These are phyloP conservation scores for Drosophila anomalipes DNA, from an alignment of 2,888 invertebrate species.

Conservation along the genomic window DNA sequence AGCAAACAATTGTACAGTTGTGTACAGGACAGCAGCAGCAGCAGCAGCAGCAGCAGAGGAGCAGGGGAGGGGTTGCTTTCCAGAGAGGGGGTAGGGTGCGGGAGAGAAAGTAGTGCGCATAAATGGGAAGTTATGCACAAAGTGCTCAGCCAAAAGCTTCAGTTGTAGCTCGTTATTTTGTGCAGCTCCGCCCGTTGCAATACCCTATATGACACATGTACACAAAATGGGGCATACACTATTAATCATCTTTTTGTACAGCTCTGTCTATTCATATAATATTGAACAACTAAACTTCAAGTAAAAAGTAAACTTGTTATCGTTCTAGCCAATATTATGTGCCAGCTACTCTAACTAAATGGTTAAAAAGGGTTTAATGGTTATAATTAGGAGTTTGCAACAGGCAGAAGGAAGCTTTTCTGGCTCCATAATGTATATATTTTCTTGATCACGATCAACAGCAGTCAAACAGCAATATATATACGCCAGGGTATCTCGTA, in stretches of 20 bases:
- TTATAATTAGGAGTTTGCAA: not conserved
- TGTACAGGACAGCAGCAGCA: constrained; percentile 13
- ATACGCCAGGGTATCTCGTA: not conserved
- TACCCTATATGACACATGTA: constrained; percentile 24
- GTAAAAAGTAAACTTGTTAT: not conserved
- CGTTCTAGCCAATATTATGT: not conserved
- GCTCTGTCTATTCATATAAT: not conserved
- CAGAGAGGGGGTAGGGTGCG: not conserved
- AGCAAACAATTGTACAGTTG: constrained; percentile 54
- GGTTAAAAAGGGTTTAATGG: no score
- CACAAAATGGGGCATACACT: no score
- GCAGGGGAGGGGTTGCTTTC: not conserved
- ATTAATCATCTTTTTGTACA: not conserved
- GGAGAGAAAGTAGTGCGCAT: constrained; percentile 26
- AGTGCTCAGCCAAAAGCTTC: constrained; percentile 72
- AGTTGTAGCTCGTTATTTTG: constrained; percentile 77
- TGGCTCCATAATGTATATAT: not conserved
- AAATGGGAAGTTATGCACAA: constrained; percentile 75
- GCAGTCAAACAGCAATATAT: not conserved
- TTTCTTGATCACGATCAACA: not conserved
- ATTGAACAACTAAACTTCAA: not conserved
- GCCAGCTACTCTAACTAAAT: no score
- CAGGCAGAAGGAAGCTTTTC: not conserved
- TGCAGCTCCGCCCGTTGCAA: constrained; percentile 49
- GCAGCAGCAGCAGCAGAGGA: not conserved